phyloP scores from a whole-genome alignment of 1,140 invertebrate species.

The Drosophila chauvacae region DNA sequence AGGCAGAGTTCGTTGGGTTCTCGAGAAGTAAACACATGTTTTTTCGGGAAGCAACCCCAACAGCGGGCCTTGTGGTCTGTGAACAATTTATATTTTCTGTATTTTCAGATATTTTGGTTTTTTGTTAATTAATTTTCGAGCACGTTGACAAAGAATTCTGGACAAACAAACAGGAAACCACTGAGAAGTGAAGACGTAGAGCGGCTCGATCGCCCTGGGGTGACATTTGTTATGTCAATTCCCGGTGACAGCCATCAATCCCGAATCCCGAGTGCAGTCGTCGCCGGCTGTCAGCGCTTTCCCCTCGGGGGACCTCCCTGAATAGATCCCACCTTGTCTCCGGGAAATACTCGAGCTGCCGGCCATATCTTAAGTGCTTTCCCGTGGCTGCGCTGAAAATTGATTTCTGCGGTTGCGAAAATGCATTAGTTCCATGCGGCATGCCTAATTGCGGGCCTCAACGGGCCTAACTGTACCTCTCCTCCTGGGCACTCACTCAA shows the following conservation, averaged over 20 bases:
- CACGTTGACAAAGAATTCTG: constrained; percentile 75
- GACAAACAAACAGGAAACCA: constrained; percentile 59
- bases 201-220: constrained; percentile 40
- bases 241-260: constrained; percentile 78
- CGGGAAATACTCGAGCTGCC: constrained; percentile 50
- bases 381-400: constrained; percentile 59
- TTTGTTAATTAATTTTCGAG: constrained; percentile 47
- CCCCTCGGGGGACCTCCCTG: constrained; percentile 40
- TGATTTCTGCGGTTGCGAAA: constrained; percentile 70
- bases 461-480: constrained; percentile 42
- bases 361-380: constrained; percentile 48
- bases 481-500: constrained; percentile 46
- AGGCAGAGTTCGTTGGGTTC: constrained; percentile 36
- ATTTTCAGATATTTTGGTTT: constrained; percentile 30
- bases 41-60: constrained; percentile 46
- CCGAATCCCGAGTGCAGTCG: constrained; percentile 27
- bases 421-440: constrained; percentile 61
- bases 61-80: constrained; percentile 18
- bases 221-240: constrained; percentile 82
- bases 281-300: constrained; percentile 61
- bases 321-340: constrained; percentile 45
- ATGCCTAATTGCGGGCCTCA: constrained; percentile 57
- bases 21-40: constrained; percentile 67
- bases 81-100: constrained; percentile 37
- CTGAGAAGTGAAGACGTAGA: constrained; percentile 29